Evolutionary conservation across 1,140 invertebrate genomes (phyloP), one percentile per base, ranked within the genome.

Genomic region (Trinorchestia longiramus): DNA sequence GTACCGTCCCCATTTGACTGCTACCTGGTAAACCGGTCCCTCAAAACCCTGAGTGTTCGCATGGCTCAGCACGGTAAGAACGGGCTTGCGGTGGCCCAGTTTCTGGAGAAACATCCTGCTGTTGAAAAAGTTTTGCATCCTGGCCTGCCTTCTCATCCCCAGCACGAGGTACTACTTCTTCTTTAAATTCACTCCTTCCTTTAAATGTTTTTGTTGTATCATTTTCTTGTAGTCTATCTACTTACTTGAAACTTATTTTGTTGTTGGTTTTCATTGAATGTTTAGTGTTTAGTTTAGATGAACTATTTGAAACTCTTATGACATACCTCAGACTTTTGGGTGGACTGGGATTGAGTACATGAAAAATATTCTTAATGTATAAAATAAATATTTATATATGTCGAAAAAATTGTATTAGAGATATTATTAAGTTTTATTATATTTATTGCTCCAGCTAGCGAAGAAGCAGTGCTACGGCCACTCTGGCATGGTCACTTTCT

Each of bases 1-100:
- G 98, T 99, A 6, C 99, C 99, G 23, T 99, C 99, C 0, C 99
- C 99, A 0, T 99, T 99, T 97, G 99, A 99, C 97, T 99, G 99
- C 97, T 99, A 98, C 97, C 97, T 99, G 97, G 99, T 99, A 0
- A 99, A 99, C 97, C 98, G 99, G 94, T 99, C 99, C 97, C 97
- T 99, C 88, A 99, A 99, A 97, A 99, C 99, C 0, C 97, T 99
- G n/a, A 98, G 98, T 95, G 96, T 99, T 17, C 98, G 99, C 96
- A 99, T 99, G 99, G 98, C 98, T 97, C 98, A 98, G 97, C 99
- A 99, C 97, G 98, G 98, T 97, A 98, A 98, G 96, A 99, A 98
- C 97, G 98, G 98, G 8, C 97, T 99, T 4, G 97, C 97, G 36
- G 98, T 99, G 6, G 99, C 98, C 0, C 98, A 98, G 97, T 99